Evolutionary conservation across 2,888 invertebrate genomes (phyloP).

Genomic region (Netelia inedita): DNA sequence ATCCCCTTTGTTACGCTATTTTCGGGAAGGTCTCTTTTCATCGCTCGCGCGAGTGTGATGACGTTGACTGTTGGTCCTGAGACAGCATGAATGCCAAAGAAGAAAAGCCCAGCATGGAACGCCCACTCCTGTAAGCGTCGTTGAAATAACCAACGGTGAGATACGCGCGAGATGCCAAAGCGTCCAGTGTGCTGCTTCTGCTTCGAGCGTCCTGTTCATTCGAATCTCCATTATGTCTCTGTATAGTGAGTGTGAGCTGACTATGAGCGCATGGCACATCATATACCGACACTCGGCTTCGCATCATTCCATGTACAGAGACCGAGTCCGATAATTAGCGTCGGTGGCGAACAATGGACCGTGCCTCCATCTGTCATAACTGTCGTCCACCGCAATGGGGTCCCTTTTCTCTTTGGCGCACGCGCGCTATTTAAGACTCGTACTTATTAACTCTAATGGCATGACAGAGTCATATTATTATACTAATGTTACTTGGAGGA

Average conservation of each 20-base stretch:
- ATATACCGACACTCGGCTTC: slow-evolving; percentile 25
- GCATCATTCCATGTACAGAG: slow-evolving; percentile 18
- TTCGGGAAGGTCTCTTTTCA: slow-evolving; percentile 75
- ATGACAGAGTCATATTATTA: slow-evolving; percentile 64
- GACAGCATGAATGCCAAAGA: slow-evolving; percentile 13
- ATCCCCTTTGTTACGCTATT: slow-evolving; percentile 72
- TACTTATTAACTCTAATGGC: slow-evolving; percentile 80
- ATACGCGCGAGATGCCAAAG: slow-evolving; percentile 11
- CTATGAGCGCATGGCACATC: background rate
- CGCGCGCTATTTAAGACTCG: slow-evolving; percentile 78
- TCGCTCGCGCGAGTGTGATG: slow-evolving; percentile 73
- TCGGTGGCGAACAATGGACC: slow-evolving; percentile 77
- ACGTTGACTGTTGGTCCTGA: slow-evolving; percentile 7
- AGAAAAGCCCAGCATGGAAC: slow-evolving; percentile 22
- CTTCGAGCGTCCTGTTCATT: slow-evolving; percentile 23
- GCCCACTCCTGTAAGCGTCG: slow-evolving; percentile 51
- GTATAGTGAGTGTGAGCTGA: slow-evolving; percentile 2
- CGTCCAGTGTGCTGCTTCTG: slow-evolving; percentile 50
- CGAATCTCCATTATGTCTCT: background rate
- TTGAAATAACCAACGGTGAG: slow-evolving; percentile 68
- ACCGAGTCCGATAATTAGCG: slow-evolving; percentile 78
- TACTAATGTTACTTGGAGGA: slow-evolving; percentile 32
- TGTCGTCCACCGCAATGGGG: slow-evolving; percentile 76
- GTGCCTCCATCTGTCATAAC: slow-evolving; percentile 77
- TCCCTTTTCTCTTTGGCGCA: slow-evolving; percentile 20